These are phyloP conservation scores for Ryuthela nishihirai DNA, from an alignment of 2,888 invertebrate genomes.

Conservation along the genomic window DNA sequence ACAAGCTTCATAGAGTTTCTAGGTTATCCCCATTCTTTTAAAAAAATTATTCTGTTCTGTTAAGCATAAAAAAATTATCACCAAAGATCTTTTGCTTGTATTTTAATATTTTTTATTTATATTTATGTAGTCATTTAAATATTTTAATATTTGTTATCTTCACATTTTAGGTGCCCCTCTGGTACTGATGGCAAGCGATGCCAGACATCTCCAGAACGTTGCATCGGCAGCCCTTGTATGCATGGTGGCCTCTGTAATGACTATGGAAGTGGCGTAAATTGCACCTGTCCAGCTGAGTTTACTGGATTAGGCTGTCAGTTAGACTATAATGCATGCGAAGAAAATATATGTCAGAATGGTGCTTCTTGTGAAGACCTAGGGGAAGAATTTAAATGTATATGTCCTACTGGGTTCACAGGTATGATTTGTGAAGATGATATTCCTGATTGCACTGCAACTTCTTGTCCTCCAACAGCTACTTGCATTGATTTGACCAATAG, in stretches of 20 bases:
- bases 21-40: too few relatives aligned
- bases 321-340: conserved; percentile 65
- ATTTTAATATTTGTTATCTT: conserved; percentile 8
- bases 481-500: conserved; percentile 86
- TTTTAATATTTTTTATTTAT: not conserved
- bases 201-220: conserved; percentile 92
- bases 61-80: too few relatives aligned
- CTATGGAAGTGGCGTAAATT: conserved; percentile 90
- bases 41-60: too few relatives aligned
- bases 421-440: conserved; percentile 88
- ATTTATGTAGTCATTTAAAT: conserved; percentile 41
- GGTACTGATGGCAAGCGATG: conserved; percentile 96
- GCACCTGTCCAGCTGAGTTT: conserved; percentile 81
- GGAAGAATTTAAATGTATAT: conserved; percentile 73
- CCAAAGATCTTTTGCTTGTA: not conserved
- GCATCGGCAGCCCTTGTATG: conserved; percentile 91
- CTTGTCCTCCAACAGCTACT: conserved; percentile 87
- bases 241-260: conserved; percentile 94
- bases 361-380: conserved; percentile 65
- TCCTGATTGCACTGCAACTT: conserved; percentile 85
- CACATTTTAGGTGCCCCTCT: conserved; percentile 68
- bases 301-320: conserved; percentile 88
- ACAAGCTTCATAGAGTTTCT: too few relatives aligned
- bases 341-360: conserved; percentile 77
- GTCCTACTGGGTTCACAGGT: conserved; percentile 68